Evolutionary conservation across 2,113 vertebrate genomes (phyloP).

Genomic region (Spea bombifrons): DNA sequence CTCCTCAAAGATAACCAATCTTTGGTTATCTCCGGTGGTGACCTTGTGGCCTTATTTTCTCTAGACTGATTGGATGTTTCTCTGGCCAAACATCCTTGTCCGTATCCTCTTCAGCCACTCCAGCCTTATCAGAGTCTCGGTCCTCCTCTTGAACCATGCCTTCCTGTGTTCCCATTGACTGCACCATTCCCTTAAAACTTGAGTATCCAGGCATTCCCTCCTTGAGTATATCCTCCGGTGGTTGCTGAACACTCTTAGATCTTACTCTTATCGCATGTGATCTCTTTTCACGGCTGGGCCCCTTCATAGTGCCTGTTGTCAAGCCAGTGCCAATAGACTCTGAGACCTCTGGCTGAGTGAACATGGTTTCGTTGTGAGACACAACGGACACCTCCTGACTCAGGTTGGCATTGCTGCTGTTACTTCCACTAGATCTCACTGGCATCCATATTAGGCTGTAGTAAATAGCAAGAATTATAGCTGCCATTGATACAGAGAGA

Average conservation of each 20-base stretch:
- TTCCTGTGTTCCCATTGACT: not conserved
- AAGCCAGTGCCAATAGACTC: conserved; percentile 21
- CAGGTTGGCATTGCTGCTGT: conserved; percentile 55
- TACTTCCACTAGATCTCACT: conserved; percentile 64
- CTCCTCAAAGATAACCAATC: conserved; percentile 8
- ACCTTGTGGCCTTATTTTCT: not conserved
- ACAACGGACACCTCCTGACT: conserved; percentile 38
- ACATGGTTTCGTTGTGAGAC: conserved; percentile 24
- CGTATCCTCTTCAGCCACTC: not conserved
- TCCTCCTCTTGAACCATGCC: not conserved
- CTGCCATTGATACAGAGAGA: conserved; percentile 92
- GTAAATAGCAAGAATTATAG: conserved; percentile 95
- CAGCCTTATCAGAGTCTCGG: not conserved
- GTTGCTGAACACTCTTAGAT: not conserved
- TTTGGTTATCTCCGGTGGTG: conserved; percentile 29
- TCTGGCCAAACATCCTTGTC: not conserved
- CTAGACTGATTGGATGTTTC: not conserved
- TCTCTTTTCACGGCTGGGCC: conserved; percentile 9
- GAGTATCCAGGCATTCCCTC: not conserved
- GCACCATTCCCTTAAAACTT: not conserved
- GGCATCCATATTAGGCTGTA: conserved; percentile 97
- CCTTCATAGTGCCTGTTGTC: not conserved
- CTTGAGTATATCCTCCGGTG: not conserved
- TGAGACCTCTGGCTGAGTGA: not conserved
- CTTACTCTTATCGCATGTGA: not conserved